phyloP scores from a whole-genome alignment of 2,888 invertebrate species.

The Drosophila meridionalis region DNA sequence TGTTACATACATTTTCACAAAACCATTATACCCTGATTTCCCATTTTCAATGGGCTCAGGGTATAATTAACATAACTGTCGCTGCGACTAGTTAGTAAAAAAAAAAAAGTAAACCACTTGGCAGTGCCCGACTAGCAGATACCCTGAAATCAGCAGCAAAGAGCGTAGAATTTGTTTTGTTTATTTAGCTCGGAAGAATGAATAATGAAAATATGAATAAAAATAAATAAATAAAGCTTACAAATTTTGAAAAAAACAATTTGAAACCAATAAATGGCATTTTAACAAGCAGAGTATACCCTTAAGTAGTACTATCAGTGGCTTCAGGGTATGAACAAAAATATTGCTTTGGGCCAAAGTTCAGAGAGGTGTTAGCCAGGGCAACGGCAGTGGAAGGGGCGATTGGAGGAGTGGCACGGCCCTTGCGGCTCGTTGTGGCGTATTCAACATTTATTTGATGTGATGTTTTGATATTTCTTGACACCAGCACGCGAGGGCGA shows the following conservation, averaged over 20 bases:
- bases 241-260: too few relatives aligned
- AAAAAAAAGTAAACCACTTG: constrained; percentile 5
- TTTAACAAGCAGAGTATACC: neutral
- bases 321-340: neutral
- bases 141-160: neutral
- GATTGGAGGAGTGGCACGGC: constrained; percentile 20
- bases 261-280: neutral
- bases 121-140: neutral
- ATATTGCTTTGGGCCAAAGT: constrained; percentile 51
- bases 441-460: constrained; percentile 85
- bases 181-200: neutral
- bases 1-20: too few relatives aligned
- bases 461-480: constrained; percentile 85
- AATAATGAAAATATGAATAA: neutral
- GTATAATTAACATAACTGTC: constrained; percentile 77
- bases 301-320: too few relatives aligned
- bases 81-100: constrained; percentile 42
- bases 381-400: constrained; percentile 21
- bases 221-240: neutral
- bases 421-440: constrained; percentile 52
- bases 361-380: constrained; percentile 63
- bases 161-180: too few relatives aligned
- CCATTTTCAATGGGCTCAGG: too few relatives aligned
- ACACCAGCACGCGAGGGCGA: constrained; percentile 84
- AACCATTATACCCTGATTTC: too few relatives aligned